phyloP scores from a whole-genome alignment of 2,888 invertebrate species.

The Zelleria hepariella region DNA sequence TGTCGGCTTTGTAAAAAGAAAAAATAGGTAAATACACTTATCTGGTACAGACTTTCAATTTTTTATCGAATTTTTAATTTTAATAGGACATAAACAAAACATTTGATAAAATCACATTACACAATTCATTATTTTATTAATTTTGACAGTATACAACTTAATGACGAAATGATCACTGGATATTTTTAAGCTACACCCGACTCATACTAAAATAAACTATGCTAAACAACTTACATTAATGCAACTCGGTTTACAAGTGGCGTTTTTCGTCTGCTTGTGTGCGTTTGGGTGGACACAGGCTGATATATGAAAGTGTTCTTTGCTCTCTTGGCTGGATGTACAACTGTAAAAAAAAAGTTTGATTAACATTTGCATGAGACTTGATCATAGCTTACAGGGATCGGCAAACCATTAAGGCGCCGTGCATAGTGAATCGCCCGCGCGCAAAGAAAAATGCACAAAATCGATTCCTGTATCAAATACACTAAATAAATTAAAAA shows the following conservation, averaged over 20 bases:
- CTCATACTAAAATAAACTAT: neutral
- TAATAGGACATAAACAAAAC: neutral
- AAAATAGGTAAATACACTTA: constrained; percentile 54
- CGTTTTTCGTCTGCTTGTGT: constrained; percentile 74
- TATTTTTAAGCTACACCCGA: neutral
- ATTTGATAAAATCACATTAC: constrained; percentile 15
- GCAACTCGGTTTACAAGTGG: constrained; percentile 72
- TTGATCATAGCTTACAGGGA: no score
- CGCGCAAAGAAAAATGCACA: no score
- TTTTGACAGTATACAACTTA: neutral
- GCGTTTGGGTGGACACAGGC: constrained; percentile 52
- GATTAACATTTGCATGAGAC: no score
- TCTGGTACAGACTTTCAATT: constrained; percentile 44
- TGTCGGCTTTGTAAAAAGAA: constrained; percentile 37
- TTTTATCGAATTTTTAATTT: constrained; percentile 5
- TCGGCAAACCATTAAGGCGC: no score
- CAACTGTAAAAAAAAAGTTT: constrained; percentile 36
- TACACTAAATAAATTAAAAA: no score
- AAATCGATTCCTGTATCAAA: no score
- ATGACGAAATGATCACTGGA: neutral
- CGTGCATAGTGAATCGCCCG: no score
- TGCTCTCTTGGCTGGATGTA: constrained; percentile 56
- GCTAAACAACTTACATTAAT: constrained; percentile 31
- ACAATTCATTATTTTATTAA: constrained; percentile 17
- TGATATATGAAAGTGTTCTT: constrained; percentile 60